Conservation (phyloP, 2,888 invertebrate genomes). For the Panorpa germanica region DNA sequence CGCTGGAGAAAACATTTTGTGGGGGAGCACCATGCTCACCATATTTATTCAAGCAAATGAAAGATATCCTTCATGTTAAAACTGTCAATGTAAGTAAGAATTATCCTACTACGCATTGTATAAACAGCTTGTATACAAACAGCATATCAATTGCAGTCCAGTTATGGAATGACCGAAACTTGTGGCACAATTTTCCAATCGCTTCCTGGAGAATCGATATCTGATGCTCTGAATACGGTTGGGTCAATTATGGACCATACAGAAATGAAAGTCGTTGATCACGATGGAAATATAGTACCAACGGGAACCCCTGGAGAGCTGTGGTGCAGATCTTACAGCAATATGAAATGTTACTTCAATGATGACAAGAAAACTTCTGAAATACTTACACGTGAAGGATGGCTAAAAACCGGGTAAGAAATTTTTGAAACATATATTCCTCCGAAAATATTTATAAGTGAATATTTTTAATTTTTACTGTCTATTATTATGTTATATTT, state of each 20-base stretch:
- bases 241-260: conserved; percentile 33
- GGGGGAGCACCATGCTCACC: conserved; percentile 58
- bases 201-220: conserved; percentile 23
- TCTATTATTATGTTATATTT: no score
- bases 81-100: conserved; percentile 24
- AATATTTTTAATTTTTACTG: no score
- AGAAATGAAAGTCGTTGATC: conserved; percentile 39
- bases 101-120: neutral
- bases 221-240: conserved; percentile 27
- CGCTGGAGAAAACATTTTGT: conserved; percentile 37
- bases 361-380: conserved; percentile 51
- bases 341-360: conserved; percentile 57
- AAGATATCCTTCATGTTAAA: conserved; percentile 25
- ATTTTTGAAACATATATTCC: no score
- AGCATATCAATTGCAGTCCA: conserved; percentile 18
- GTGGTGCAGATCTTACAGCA: conserved; percentile 45
- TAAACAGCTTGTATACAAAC: neutral
- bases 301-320: conserved; percentile 52
- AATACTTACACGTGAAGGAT: conserved; percentile 39
- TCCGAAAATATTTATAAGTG: no score
- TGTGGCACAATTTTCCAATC: conserved; percentile 33
- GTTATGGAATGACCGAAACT: conserved; percentile 40
- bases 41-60: conserved; percentile 31
- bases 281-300: conserved; percentile 37
- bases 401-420: conserved; percentile 54